Evolutionary conservation across 35 echinoderm and acorn worm genomes (phyloP), one percentile per base, ranked within the genome.

Genomic region (Heliocidaris tuberculata): DNA sequence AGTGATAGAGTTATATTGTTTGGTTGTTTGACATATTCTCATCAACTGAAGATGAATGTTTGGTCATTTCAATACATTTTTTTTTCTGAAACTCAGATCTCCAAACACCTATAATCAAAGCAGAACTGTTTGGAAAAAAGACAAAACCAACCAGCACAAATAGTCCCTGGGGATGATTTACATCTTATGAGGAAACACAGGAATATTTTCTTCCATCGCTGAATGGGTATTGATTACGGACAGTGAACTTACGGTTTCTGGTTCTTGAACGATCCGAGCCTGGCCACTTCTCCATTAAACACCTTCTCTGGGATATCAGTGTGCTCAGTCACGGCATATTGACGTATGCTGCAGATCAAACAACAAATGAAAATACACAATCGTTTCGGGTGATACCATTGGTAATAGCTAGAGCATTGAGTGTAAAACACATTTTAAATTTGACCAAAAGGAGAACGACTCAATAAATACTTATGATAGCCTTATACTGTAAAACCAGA

Each of bases 241-340:
- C 15, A 19, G 65, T 85, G 65, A 4, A 95, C 96, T 96, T 93
- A 99, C 98, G 95, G 97, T 97, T 97, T 99, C 70, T 99, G 98
- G 31, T 94, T 97, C 17, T 48, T 95, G 85, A 97, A 97, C 27
- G 98, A 97, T 50, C 95, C 91, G 27, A 97, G 97, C 89, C 98
- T 96, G 4, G 98, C 97, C 48, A 96, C 97, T 86, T 99, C 98
- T 48, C 98, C 98, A 42, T 89, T 85, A 35, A 97, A 99, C 3
- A 97, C 47, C 94, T 99, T 99, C 95, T 99, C 96, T 56, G 95
- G 94, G 30, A 97, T 27, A 48, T 96, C 97, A 7, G 85, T 92
- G 54, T 97, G 93, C 31, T 96, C 88, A 30, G 94, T 85, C 9
- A 96, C 78, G 90, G 86, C 52, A 86, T 99, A 99, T 92, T 97